Conservation (phyloP, 2,113 vertebrate species). For the Xyrauchen texanus region DNA sequence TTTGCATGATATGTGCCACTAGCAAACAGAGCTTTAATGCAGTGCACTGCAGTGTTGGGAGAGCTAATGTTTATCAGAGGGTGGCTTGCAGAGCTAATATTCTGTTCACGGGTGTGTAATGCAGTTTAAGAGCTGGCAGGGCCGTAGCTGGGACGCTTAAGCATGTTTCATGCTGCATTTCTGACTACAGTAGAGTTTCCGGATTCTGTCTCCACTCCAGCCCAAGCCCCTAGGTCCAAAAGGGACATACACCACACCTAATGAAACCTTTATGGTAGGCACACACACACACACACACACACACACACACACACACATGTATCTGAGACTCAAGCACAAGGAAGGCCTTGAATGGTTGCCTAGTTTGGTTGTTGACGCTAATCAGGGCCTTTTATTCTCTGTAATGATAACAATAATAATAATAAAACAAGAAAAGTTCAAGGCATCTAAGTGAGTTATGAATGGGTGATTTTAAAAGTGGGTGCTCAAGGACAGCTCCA, state of each 20-base stretch:
- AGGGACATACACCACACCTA: neutral
- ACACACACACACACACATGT: neutral
- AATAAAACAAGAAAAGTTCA: conserved; percentile 49
- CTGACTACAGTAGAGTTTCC: conserved; percentile 7
- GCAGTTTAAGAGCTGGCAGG: conserved; percentile 18
- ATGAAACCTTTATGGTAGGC: neutral
- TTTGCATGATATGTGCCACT: neutral
- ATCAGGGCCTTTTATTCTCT: conserved; percentile 23
- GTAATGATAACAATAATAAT: conserved; percentile 32
- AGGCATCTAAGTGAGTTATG: conserved; percentile 32
- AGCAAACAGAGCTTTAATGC: neutral
- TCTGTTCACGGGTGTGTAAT: conserved; percentile 36
- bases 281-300: neutral
- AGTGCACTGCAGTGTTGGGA: neutral
- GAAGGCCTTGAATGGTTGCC: conserved; percentile 46
- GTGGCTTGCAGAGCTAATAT: conserved; percentile 33
- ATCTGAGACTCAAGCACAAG: conserved; percentile 4
- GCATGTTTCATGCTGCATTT: neutral
- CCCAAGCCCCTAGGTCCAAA: neutral
- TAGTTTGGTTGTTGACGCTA: conserved; percentile 15
- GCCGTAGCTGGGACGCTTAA: conserved; percentile 24
- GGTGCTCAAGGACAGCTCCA: conserved; percentile 22
- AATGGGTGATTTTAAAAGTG: conserved; percentile 31
- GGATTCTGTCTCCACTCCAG: neutral
- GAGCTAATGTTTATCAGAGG: conserved; percentile 38